Base-by-base conservation (phyloP, 2,888 invertebrate genomes). In the Yponomeuta cagnagella region DNA sequence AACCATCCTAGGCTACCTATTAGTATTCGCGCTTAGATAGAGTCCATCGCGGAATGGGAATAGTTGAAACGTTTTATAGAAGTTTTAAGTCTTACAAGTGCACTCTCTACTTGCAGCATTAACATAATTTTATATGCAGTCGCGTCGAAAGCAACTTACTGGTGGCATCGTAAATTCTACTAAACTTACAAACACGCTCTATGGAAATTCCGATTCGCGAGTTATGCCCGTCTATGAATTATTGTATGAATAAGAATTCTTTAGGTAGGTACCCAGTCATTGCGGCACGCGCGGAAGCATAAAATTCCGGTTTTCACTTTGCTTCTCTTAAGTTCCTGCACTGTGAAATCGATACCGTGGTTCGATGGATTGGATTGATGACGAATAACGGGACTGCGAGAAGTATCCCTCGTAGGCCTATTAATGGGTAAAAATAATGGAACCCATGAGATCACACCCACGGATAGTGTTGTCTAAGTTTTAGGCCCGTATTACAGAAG, bases 121-220 rank as follows among this genome's bases (percentile, higher is more conserved):
- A 86, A 83, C 91, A 91, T 90, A 91, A 89, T 86, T 90, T 88
- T 88, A 86, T 84, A 90, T 90, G 87, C 90, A 88, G 85, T 83
- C 86, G 82, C 82, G 84, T 80, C 79, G 84, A 82, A 82, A 84
- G 80, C 81, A 85, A 89, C 82, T 90, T 83, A 83, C 85, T 82
- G 82, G 86, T 85, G 84, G 87, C 82, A 80, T 86, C 89, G 86
- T 91, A 91, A 91, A 91, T 91, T 88, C 79, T 78, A 78, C 75
- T 76, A 79, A 90, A 89, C 84, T 90, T 87, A 84, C 89, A 88
- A 89, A 89, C 85, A 86, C 82, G 81, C 82, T 80, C 79, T 81
- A 83, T 85, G 81, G 82, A 86, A 81, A 85, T 87, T 85, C 82
- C 82, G 82, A 87, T 87, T 87, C 85, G 75, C 82, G 82, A 89